These are phyloP conservation scores for Ammodytes marinus DNA, from an alignment of 2,113 vertebrate species.

Conservation along the genomic window DNA sequence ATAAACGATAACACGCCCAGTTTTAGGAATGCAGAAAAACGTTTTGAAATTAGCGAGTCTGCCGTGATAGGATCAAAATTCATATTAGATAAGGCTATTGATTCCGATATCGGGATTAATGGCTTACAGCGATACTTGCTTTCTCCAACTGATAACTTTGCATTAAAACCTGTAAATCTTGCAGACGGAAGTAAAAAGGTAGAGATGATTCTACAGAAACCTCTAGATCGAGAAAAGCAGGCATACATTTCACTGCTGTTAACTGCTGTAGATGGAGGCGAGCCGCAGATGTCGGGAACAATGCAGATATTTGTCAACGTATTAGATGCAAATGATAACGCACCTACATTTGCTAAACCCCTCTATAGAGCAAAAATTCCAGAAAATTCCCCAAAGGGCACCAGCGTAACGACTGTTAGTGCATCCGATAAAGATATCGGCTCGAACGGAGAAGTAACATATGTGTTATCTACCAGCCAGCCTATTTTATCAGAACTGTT, in stretches of 20 bases:
- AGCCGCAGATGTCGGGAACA: constrained; percentile 64
- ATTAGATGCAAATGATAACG: constrained; percentile 76
- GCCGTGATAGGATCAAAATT: constrained; percentile 55
- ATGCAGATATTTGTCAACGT: constrained; percentile 63
- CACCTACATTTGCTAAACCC: constrained; percentile 66
- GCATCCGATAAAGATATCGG: constrained; percentile 87
- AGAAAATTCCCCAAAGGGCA: constrained; percentile 73
- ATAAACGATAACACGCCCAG: constrained; percentile 59
- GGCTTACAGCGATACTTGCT: constrained; percentile 33
- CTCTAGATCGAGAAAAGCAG: constrained; percentile 69
- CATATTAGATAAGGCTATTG: constrained; percentile 52
- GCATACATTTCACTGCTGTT: constrained; percentile 48
- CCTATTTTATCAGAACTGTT: constrained; percentile 73
- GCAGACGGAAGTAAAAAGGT: constrained; percentile 41
- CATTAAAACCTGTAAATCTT: constrained; percentile 24
- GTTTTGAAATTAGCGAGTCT: constrained; percentile 58
- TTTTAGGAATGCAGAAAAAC: constrained; percentile 48
- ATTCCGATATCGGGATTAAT: constrained; percentile 57
- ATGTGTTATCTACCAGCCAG: constrained; percentile 73
- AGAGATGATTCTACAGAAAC: constrained; percentile 73
- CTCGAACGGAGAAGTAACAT: constrained; percentile 79
- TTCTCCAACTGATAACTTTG: constrained; percentile 29
- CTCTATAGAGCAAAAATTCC: constrained; percentile 74
- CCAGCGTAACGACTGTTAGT: constrained; percentile 66
- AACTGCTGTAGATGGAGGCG: constrained; percentile 65